Percentiles rank a stretch among this genome's conserved stretches.
phyloP scores from a whole-genome alignment of 1,140 invertebrate species.

The Triops longicaudatus region DNA sequence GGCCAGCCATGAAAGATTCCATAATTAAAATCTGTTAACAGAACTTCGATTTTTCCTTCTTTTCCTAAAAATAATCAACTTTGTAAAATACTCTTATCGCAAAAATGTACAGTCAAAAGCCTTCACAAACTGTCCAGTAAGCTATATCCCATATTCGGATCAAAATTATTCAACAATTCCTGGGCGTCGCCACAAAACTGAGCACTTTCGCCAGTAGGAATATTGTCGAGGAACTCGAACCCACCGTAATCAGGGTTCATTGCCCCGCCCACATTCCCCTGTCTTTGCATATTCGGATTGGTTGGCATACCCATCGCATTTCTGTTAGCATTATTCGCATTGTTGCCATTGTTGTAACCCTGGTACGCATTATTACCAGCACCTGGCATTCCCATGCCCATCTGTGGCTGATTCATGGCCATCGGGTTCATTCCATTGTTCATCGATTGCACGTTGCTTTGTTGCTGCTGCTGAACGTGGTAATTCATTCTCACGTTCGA shows the following conservation, averaged over 20 bases:
- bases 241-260: slow-evolving; percentile 20
- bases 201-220: slow-evolving; percentile 22
- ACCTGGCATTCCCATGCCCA: not conserved
- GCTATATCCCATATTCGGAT: slow-evolving; percentile 24
- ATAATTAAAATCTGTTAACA: no score
- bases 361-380: not conserved
- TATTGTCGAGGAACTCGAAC: slow-evolving; percentile 28
- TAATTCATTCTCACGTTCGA: slow-evolving; percentile 8
- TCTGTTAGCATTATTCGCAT: slow-evolving; percentile 9
- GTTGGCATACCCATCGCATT: not conserved
- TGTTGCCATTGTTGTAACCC: slow-evolving; percentile 17
- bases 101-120: not conserved
- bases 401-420: slow-evolving; percentile 9
- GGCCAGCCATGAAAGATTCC: no score
- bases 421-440: not conserved
- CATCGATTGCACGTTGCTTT: slow-evolving; percentile 20
- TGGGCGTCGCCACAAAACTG: slow-evolving; percentile 28
- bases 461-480: slow-evolving; percentile 27
- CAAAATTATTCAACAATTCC: slow-evolving; percentile 28
- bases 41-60: no score
- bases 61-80: no score
- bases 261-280: not conserved
- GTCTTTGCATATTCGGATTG: no score
- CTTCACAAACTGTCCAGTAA: slow-evolving; percentile 27
- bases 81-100: not conserved